Evolutionary conservation across 2,888 invertebrate genomes (phyloP), one percentile per base, ranked within the genome.

Genomic region (Crepidodera aurea): DNA sequence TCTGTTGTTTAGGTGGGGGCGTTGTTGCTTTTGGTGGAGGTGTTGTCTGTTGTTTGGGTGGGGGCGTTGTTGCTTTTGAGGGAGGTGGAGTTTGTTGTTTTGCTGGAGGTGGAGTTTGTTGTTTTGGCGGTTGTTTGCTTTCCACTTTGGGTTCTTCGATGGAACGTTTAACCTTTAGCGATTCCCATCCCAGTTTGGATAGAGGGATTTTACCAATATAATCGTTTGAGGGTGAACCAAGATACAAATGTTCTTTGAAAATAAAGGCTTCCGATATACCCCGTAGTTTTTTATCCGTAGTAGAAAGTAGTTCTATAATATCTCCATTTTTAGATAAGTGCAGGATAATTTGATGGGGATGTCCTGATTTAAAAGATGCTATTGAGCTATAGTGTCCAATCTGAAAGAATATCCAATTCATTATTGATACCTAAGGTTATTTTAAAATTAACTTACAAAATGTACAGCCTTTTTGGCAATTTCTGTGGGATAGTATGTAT

Each of bases 251-350:
- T 68, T 87, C 86, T 51, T 87, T 85, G 73, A 84, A 86, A 46
- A 90, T 85, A 64, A 88, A 83, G 1, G 88, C 88, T 72, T 92
- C 91, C 69, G 89, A 88, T 15, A 91, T 82, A 7, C 77, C 75
- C 0, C 67, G 56, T 1, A 89, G 72, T 16, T 84, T 83, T 32
- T 82, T 82, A 73, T 90, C 87, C 0, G 83, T 84, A 40, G 86
- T 86, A 73, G 88, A 89, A 65, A 90, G 84, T 3, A 87, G 85
- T 19, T 90, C 89, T 3, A 91, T 76, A 65, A 93, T 85, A 62
- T 90, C 87, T 15, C 93, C 94, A 70, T 85, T 84, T 83, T 87
- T 87, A 73, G 91, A 88, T 0, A 92, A 71, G 73, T 90, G 88
- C 32, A 91, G 70, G 42, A 91, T 78, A 0, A 88, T 88, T 2